Conservation (phyloP, 2,888 invertebrate species). For the Ariolimax columbianus region DNA sequence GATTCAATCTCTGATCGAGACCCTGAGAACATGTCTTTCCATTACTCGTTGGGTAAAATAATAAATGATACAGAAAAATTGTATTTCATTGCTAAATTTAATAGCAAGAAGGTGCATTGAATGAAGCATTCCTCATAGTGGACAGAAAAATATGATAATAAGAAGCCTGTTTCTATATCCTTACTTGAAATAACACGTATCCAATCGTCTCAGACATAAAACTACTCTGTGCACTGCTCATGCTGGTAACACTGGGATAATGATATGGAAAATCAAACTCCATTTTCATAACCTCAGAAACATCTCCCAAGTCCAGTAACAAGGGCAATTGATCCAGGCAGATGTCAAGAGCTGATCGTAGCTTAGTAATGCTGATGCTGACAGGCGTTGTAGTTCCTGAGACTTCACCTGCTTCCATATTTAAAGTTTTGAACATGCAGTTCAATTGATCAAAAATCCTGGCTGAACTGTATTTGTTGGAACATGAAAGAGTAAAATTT, state of each 20-base stretch:
- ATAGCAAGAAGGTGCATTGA: too few species aligned
- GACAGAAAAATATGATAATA: too few species aligned
- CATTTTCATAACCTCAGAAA: slow-evolving; percentile 55
- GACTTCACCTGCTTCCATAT: slow-evolving; percentile 71
- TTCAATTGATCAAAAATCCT: slow-evolving; percentile 60
- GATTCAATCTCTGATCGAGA: too few species aligned
- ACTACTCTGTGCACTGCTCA: slow-evolving; percentile 68
- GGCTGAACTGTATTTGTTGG: slow-evolving; percentile 10
- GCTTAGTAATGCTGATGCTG: slow-evolving; percentile 62
- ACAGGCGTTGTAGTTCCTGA: slow-evolving; percentile 20
- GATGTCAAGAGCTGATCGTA: slow-evolving; percentile 74
- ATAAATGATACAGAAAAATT: too few species aligned
- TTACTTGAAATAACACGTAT: slow-evolving; percentile 75
- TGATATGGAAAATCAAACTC: slow-evolving; percentile 76
- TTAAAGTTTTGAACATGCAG: slow-evolving; percentile 74
- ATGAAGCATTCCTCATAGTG: too few species aligned
- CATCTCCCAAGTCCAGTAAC: slow-evolving; percentile 72
- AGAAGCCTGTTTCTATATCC: neutral
- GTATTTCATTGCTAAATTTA: too few species aligned
- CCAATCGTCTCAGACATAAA: slow-evolving; percentile 76
- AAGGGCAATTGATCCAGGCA: slow-evolving; percentile 74
- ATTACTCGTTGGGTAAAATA: too few species aligned
- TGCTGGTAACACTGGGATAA: slow-evolving; percentile 73
- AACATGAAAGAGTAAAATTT: neutral
- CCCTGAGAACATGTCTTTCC: too few species aligned